phyloP scores from a whole-genome alignment of 2,888 invertebrate species.

The Stenoptilia bipunctidactyla region DNA sequence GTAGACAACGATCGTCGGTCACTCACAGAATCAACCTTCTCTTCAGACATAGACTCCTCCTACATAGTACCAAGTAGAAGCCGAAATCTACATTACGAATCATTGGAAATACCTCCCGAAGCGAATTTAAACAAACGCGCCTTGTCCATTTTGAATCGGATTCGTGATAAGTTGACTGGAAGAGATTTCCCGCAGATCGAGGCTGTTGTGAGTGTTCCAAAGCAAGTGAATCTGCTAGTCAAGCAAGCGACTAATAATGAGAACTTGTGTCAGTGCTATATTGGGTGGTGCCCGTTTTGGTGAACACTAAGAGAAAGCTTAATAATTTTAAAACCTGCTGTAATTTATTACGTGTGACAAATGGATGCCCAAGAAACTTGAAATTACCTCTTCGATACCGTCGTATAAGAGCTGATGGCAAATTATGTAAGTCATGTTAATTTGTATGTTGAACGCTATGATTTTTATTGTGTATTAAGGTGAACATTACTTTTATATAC shows the following conservation, averaged over 20 bases:
- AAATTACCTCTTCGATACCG: no score
- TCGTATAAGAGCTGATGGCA: no score
- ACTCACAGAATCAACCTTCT: conserved; percentile 49
- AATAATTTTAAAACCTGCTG: no score
- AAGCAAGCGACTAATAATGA: conserved; percentile 97
- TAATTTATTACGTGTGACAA: no score
- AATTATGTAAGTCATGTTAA: no score
- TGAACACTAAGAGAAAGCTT: no score
- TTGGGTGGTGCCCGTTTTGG: conserved; percentile 96
- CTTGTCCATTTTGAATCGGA: conserved; percentile 89
- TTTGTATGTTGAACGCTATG: no score
- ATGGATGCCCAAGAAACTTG: no score
- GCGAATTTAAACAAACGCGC: conserved; percentile 91
- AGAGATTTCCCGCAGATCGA: conserved; percentile 86
- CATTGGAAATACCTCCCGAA: conserved; percentile 74
- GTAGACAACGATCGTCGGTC: conserved; percentile 51
- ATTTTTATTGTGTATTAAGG: no score
- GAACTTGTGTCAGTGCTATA: conserved; percentile 98
- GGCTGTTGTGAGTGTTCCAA: conserved; percentile 82
- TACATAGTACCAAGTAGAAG: conserved; percentile 49
- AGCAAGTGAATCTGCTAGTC: conserved; percentile 94
- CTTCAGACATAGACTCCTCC: conserved; percentile 49
- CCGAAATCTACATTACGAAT: conserved; percentile 48
- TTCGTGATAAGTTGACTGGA: conserved; percentile 94
- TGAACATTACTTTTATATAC: no score